A percentile compares a stretch with the other conserved stretches of the same genome.
phyloP scores from a whole-genome alignment of 2,888 invertebrate species.

The Spisula solida region DNA sequence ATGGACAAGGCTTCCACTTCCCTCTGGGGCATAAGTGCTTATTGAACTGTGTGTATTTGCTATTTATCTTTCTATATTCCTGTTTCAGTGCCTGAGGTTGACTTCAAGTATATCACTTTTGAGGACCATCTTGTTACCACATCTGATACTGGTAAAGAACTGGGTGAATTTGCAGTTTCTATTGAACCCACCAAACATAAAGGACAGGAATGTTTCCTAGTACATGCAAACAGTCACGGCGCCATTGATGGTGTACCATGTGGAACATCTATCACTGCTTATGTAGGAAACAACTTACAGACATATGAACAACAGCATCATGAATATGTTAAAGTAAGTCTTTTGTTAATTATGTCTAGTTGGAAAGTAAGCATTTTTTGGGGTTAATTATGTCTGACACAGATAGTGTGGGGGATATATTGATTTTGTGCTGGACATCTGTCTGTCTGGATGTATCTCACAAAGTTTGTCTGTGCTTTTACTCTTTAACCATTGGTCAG shows the following conservation, averaged over 20 bases:
- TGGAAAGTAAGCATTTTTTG: too few relatives aligned
- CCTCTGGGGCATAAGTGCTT: too few relatives aligned
- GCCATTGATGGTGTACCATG: constrained; percentile 87
- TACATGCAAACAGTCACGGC: constrained; percentile 87
- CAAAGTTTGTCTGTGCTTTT: too few relatives aligned
- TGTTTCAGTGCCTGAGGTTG: constrained; percentile 81
- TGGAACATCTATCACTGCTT: constrained; percentile 87
- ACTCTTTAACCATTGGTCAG: too few relatives aligned
- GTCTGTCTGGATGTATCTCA: too few relatives aligned
- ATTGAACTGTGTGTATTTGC: neutral
- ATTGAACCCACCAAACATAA: constrained; percentile 82
- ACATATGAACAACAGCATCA: constrained; percentile 88
- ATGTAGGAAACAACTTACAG: constrained; percentile 84
- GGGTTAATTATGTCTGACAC: too few relatives aligned
- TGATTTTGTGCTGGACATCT: too few relatives aligned
- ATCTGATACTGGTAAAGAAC: constrained; percentile 86
- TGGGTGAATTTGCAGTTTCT: constrained; percentile 86
- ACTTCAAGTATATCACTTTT: constrained; percentile 86
- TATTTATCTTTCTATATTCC: neutral
- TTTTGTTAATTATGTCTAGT: neutral
- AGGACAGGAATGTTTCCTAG: constrained; percentile 85
- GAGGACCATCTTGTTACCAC: constrained; percentile 85
- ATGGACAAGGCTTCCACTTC: too few relatives aligned
- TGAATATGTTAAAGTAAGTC: constrained; percentile 87
- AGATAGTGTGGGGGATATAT: too few relatives aligned